phyloP scores from a whole-genome alignment of 2,113 vertebrate species.

The Stigmatopora nigra region DNA sequence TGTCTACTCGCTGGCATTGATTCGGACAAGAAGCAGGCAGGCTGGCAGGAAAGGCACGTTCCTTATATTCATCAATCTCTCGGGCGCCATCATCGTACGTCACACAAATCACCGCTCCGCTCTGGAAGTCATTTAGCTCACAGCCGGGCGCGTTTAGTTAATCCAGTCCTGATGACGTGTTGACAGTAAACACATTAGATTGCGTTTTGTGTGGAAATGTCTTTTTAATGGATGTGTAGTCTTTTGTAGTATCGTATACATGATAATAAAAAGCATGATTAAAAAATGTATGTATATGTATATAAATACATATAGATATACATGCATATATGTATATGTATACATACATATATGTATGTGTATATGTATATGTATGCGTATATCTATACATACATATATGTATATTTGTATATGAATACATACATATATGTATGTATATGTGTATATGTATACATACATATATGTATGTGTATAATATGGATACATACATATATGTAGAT shows the following conservation, averaged over 20 bases:
- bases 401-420: no score
- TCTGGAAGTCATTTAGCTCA: conserved; percentile 4
- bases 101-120: conserved; percentile 12
- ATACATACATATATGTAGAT: no score
- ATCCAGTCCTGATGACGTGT: conserved; percentile 1
- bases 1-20: conserved; percentile 19
- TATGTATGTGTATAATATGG: no score
- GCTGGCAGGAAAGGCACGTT: not conserved
- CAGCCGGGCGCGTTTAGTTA: not conserved
- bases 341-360: no score
- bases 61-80: conserved; percentile 28
- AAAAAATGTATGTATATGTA: no score
- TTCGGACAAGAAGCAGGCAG: conserved; percentile 23
- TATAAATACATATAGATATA: no score
- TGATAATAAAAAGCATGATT: no score
- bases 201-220: not conserved
- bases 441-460: no score
- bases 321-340: no score
- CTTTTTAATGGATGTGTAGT: not conserved
- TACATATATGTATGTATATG: no score
- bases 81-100: not conserved
- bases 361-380: no score
- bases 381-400: no score
- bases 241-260: not conserved
- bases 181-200: conserved; percentile 1